Conservation (phyloP, 2,113 vertebrate species). For the Saguinus midas region DNA sequence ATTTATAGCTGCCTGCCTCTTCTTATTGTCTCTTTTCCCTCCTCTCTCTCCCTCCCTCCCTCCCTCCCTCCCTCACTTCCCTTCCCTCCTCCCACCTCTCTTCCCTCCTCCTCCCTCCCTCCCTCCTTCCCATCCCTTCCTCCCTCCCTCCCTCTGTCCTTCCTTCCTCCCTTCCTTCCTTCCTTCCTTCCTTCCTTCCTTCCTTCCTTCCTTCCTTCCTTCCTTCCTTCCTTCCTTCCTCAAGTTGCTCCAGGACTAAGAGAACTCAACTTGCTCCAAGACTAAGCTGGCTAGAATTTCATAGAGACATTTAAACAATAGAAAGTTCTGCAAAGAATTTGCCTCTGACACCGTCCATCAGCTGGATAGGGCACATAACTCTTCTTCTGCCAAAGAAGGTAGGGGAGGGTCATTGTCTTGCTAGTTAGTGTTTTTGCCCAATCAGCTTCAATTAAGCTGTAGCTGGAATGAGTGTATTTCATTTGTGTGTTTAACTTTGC, state of each 20-base stretch:
- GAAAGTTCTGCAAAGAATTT: conserved; percentile 42
- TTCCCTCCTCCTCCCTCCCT: no score
- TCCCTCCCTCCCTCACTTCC: no score
- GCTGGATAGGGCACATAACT: conserved; percentile 48
- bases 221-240: background rate
- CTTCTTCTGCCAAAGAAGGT: conserved; percentile 49
- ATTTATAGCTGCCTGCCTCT: background rate
- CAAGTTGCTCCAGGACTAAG: background rate
- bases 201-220: background rate
- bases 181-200: no score
- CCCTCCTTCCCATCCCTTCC: no score
- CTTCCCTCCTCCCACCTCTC: no score
- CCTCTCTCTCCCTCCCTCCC: background rate
- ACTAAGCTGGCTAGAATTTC: conserved; percentile 16
- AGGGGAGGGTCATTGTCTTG: conserved; percentile 29
- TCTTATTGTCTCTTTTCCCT: no score
- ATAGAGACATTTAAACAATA: conserved; percentile 43
- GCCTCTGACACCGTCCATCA: conserved; percentile 25
- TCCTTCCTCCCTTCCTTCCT: no score
- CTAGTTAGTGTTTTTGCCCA: conserved; percentile 60
- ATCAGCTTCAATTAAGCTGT: conserved; percentile 74
- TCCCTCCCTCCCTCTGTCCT: no score
- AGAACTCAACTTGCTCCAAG: background rate
- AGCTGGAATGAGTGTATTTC: conserved; percentile 65
- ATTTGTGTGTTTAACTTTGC: conserved; percentile 50